Conservation (phyloP, 2,888 invertebrate genomes). For the Cephus pygmeus region DNA sequence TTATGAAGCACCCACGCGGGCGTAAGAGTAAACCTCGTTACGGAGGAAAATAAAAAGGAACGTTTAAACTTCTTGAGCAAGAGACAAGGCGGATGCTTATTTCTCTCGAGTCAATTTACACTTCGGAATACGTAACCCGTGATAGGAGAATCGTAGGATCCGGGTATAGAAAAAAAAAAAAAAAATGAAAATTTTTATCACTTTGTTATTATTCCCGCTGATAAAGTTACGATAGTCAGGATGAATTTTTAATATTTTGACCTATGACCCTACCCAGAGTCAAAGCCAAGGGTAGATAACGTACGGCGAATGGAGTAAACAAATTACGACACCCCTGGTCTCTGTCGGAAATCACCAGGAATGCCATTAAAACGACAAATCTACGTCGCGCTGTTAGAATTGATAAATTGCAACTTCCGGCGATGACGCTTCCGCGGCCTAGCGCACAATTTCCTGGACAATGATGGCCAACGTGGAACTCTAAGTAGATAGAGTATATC, state of each 20-base stretch:
- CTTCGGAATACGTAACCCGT: background rate
- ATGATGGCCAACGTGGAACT: constrained; percentile 35
- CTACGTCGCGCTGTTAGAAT: constrained; percentile 32
- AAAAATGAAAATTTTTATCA: too few species aligned
- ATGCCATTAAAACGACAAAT: background rate
- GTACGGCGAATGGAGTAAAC: background rate
- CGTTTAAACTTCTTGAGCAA: background rate
- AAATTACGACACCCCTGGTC: background rate
- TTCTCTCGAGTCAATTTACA: background rate
- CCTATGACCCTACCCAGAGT: background rate
- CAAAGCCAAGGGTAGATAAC: background rate
- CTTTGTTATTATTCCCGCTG: background rate
- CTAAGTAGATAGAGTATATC: background rate
- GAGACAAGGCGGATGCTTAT: background rate
- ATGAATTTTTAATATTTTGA: background rate
- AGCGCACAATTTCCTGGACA: constrained; percentile 62
- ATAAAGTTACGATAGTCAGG: background rate
- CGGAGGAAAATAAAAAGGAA: constrained; percentile 3
- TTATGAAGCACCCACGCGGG: constrained; percentile 46
- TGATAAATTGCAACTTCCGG: constrained; percentile 65
- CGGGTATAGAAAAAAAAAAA: background rate
- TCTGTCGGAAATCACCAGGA: background rate
- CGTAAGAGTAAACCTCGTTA: constrained; percentile 44
- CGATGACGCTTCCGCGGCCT: constrained; percentile 58
- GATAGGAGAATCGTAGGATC: background rate